Evolutionary conservation across 2,113 vertebrate genomes (phyloP), one percentile per base, ranked within the genome.

Genomic region (Coracopsis vasa): DNA sequence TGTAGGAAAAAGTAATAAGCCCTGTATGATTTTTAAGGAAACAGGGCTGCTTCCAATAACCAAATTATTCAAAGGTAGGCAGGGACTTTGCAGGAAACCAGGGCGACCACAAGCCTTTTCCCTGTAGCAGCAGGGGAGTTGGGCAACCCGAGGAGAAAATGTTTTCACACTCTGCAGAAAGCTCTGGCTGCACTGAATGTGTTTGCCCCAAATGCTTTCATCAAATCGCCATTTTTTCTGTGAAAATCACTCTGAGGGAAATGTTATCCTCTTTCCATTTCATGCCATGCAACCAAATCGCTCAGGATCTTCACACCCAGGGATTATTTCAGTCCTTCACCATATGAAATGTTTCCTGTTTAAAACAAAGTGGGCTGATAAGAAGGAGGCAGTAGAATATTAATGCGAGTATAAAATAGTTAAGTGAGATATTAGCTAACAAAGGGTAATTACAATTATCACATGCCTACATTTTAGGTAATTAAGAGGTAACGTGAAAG

Each of bases 291-390:
- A 88, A 83, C 53, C 39, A 69, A 92, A 82, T 86, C 2, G 17
- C 70, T 94, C 79, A 90, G 94, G 92, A 96, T 92, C 79, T 96
- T 96, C 94, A 88, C 94, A 92, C 88, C 85, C 44, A 6, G 53
- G 62, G 79, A 88, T 92, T 96, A 97, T 96, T 95, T 97, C 94
- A 88, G 90, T 93, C 45, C 71, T 53, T 88, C 31, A 61, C 92
- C 90, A 94, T 94, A 96, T 90, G 96, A 97, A 95, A 94, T 47
- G 69, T 89, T 96, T 97, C 91, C 91, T 88, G 83, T 91, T 96
- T 88, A 47, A 96, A 97, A 82, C 86, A 60, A 97, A 92, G 89
- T 94, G 60, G 92, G 91, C 29, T 84, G 94, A 62, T 67, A 86
- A 84, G 90, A 80, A 72, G 86, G 53, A 83, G 67, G 72, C 64